Evolutionary conservation across 2,888 invertebrate genomes (phyloP).

Genomic region (Epinotia demarniana): DNA sequence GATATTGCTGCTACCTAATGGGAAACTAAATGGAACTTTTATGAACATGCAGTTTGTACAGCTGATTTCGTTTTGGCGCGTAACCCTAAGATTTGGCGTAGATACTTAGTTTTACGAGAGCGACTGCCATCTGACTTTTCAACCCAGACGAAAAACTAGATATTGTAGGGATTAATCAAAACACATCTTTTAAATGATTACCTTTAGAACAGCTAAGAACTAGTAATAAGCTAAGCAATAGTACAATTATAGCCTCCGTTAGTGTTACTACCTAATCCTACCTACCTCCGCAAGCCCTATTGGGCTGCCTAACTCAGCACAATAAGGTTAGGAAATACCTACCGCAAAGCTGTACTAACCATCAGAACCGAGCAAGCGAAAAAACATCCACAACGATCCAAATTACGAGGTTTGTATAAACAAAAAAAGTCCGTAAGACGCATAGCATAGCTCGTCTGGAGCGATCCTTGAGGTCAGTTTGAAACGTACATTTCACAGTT

Average conservation of each 20-base stretch:
- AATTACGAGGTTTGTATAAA: constrained; percentile 15
- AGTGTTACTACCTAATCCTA: no score
- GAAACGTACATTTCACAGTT: neutral
- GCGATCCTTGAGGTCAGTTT: neutral
- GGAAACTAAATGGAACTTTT: neutral
- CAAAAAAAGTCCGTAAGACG: constrained; percentile 17
- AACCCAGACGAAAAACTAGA: no score
- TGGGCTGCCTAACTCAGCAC: neutral
- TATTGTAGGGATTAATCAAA: no score
- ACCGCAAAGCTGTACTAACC: neutral
- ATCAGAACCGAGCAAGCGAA: neutral
- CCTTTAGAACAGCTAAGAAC: neutral
- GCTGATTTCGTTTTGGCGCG: no score
- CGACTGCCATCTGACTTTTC: no score
- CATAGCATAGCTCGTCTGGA: constrained; percentile 28
- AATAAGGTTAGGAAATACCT: neutral
- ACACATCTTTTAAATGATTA: neutral
- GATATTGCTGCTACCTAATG: constrained; percentile 1
- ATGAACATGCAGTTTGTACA: neutral
- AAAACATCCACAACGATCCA: neutral
- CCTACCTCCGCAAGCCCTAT: neutral
- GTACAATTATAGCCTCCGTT: neutral
- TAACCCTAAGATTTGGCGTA: no score
- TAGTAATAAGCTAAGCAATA: no score
- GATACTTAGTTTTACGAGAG: no score